Base-by-base conservation (phyloP, 2,888 invertebrate species). In the Eupithecia insigniata region DNA sequence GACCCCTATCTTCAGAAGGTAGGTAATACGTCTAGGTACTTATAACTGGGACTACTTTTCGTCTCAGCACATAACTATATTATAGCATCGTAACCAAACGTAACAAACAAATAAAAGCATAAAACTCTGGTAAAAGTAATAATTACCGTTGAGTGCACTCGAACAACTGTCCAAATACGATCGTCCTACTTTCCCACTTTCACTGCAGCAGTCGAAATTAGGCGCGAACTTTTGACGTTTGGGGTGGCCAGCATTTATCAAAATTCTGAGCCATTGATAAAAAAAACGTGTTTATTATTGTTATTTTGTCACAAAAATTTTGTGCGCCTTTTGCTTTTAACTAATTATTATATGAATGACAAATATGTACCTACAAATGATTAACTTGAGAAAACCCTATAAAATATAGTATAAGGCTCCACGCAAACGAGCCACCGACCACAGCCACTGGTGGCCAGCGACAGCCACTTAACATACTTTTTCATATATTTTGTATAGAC, bases 101-200 rank as follows among this genome's bases (percentile, higher is more conserved):
- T 12, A 64, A n/a, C 36, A 36, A 30, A 61, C 61, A 62, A 62
- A 64, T 64, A 69, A 69, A 69, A 51, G 34, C 34, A 55, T 55
- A 69, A 64, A 64, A 64, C 5, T 64, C 36, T 26, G 61, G 64
- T 64, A 46, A 65, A 64, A 62, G 58, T 62, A 68, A 71, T 65
- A 65, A 72, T 72, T 69, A 69, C 36, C 34, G 62, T 67, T 70
- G 65, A 70, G 51, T 69, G 66, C 68, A 61, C 51, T 60, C 30
- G 22, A 67, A 65, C 70, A 62, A 67, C 77, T 73, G 74, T 74
- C 67, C 79, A 83, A 86, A 85, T 79, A 84, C 28, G 71, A 74
- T 70, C 74, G 85, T 67, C 79, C 85, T 70, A 85, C 83, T 86
- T 86, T 85, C 81, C 70, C 79, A 71, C 74, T 74, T 71, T 74